Conservation (phyloP, 2,888 invertebrate genomes). For the Drosophila niveifrons region DNA sequence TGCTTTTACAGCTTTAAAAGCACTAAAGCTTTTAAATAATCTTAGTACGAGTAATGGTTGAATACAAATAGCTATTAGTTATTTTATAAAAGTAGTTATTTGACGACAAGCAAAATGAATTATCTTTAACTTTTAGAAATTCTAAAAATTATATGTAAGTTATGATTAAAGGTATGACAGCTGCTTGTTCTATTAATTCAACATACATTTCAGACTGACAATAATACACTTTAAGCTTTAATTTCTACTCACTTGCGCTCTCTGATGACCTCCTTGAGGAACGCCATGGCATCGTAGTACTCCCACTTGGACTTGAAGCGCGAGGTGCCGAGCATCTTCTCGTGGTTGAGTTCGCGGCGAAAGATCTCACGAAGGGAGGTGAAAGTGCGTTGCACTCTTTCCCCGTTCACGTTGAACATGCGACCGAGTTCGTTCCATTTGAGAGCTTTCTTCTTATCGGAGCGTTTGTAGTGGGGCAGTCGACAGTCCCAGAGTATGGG, state of each 20-base stretch:
- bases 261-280: slow-evolving; percentile 83
- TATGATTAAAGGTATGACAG: no score
- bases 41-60: no score
- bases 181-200: no score
- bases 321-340: slow-evolving; percentile 81
- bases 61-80: no score
- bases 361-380: slow-evolving; percentile 84
- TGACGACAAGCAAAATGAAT: no score
- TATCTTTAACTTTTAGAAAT: no score
- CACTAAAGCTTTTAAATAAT: no score
- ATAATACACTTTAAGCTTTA: not conserved
- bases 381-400: slow-evolving; percentile 83
- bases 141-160: no score
- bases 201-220: no score
- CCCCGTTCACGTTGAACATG: slow-evolving; percentile 82
- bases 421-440: slow-evolving; percentile 84
- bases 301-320: slow-evolving; percentile 84
- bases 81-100: no score
- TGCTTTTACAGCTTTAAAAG: no score
- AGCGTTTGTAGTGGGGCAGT: slow-evolving; percentile 84
- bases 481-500: slow-evolving; percentile 84
- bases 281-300: slow-evolving; percentile 83
- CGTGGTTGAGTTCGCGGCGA: slow-evolving; percentile 83
- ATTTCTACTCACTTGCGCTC: slow-evolving; percentile 81
- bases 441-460: slow-evolving; percentile 84